Evolutionary conservation across 2,888 invertebrate species (phyloP).

Genomic region (Lochmaea crataegi): DNA sequence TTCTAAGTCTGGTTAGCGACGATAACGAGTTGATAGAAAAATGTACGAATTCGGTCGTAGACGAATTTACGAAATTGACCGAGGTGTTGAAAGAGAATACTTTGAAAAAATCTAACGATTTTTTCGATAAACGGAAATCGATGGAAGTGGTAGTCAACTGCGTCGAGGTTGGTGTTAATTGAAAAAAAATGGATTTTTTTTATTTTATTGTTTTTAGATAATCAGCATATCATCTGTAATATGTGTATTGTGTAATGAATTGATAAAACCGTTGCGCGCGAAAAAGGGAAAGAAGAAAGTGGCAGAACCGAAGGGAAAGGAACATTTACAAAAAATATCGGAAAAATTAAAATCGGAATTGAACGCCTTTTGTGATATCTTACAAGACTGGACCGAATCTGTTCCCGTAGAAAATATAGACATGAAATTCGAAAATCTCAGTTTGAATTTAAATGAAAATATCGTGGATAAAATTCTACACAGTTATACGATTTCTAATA

Average conservation of each 20-base stretch:
- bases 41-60: constrained; percentile 38
- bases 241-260: constrained; percentile 69
- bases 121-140: constrained; percentile 64
- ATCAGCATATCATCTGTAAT: constrained; percentile 70
- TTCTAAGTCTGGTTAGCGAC: constrained; percentile 48
- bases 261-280: constrained; percentile 66
- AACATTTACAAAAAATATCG: constrained; percentile 56
- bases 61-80: constrained; percentile 57
- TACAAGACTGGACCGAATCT: constrained; percentile 66
- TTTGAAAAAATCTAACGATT: constrained; percentile 60
- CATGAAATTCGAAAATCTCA: constrained; percentile 63
- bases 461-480: constrained; percentile 66
- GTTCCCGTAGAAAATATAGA: constrained; percentile 61
- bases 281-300: constrained; percentile 72
- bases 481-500: constrained; percentile 68
- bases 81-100: constrained; percentile 61
- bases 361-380: constrained; percentile 62
- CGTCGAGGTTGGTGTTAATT: constrained; percentile 69
- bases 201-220: constrained; percentile 65
- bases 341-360: constrained; percentile 59
- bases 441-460: constrained; percentile 63
- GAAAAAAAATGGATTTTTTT: neutral
- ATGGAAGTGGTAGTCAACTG: constrained; percentile 71
- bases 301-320: constrained; percentile 65
- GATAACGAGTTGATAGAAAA: constrained; percentile 43